Evolutionary conservation across 2,888 invertebrate genomes (phyloP), one percentile per base, ranked within the genome.

Genomic region (Neoscelio sp.): DNA sequence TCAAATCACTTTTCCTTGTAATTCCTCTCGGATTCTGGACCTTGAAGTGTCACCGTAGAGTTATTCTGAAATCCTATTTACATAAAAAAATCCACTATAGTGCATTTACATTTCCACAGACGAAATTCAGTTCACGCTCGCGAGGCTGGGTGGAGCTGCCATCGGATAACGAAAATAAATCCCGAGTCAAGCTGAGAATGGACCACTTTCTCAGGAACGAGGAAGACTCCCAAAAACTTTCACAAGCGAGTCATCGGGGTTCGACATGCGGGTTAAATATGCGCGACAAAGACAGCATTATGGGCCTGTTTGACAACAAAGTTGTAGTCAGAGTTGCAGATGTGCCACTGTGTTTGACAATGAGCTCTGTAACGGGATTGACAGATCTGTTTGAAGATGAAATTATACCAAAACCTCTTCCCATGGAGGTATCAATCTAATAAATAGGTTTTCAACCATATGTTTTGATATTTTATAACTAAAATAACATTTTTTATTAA

Each of bases 301-400:
- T 91, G 83, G 90, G 88, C 58, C 84, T 92, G 20, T 92, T 92
- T 80, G 88, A 89, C 62, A 92, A 92, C 80, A 91, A 94, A 33
- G 89, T 96, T 3, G 94, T 94, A 46, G 92, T 95, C 6, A 92
- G 93, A 17, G 92, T 95, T 0, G 91, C 92, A 7, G 95, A 96
- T 83, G 91, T 96, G 54, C 92, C 91, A 64, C 89, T 96, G 82
- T 92, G 93, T 8, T 91, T 97, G 58, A 94, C 95, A 52, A 95
- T 96, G 95, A 96, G 96, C 87, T 96, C 96, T 0, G 93, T 97
- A 0, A 93, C 95, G 28, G 96, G 96, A 7, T 91, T 98, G 8
- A 93, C 95, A 0, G 97, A 97, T 90, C 93, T 98, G 80, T 92
- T 95, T 0, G 98, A 98, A 88, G 98, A 98, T 90, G 98, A 98